A percentile compares a stretch with the other conserved stretches of the same genome.
These are phyloP conservation scores for Dicycla oo DNA, from an alignment of 2,888 invertebrate species.

Conservation along the genomic window DNA sequence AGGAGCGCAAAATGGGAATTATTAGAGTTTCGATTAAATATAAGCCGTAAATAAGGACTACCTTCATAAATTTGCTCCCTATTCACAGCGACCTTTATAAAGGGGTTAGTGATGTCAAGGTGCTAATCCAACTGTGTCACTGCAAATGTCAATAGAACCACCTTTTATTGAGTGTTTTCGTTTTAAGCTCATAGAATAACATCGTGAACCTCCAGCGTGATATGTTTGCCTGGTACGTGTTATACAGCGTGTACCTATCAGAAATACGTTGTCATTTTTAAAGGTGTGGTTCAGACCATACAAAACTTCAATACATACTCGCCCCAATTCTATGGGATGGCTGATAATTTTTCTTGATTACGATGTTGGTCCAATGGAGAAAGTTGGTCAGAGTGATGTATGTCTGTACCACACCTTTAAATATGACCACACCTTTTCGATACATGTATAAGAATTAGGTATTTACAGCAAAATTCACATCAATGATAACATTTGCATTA, in stretches of 20 bases:
- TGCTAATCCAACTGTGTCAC: constrained; percentile 70
- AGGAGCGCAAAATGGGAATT: too few relatives aligned
- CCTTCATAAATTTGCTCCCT: constrained; percentile 54
- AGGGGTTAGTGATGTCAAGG: constrained; percentile 71
- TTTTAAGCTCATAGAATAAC: constrained; percentile 24
- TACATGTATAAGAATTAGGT: not conserved
- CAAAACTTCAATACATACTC: too few relatives aligned
- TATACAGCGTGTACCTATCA: too few relatives aligned
- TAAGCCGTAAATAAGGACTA: constrained; percentile 55
- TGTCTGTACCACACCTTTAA: too few relatives aligned
- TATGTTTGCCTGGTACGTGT: constrained; percentile 5
- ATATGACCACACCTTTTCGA: too few relatives aligned
- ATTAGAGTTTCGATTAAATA: too few relatives aligned
- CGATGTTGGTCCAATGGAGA: too few relatives aligned
- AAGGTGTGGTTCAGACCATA: too few relatives aligned
- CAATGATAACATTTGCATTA: not conserved
- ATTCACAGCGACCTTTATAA: constrained; percentile 69
- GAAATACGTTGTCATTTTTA: too few relatives aligned
- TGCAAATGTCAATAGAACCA: constrained; percentile 66
- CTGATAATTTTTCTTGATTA: too few relatives aligned
- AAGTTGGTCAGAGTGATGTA: too few relatives aligned
- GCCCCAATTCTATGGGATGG: too few relatives aligned
- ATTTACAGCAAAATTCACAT: not conserved
- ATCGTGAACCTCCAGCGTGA: not conserved
- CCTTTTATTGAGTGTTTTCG: constrained; percentile 48